Evolutionary conservation across 2,888 invertebrate species (phyloP).

Genomic region (Nomada fucata): DNA sequence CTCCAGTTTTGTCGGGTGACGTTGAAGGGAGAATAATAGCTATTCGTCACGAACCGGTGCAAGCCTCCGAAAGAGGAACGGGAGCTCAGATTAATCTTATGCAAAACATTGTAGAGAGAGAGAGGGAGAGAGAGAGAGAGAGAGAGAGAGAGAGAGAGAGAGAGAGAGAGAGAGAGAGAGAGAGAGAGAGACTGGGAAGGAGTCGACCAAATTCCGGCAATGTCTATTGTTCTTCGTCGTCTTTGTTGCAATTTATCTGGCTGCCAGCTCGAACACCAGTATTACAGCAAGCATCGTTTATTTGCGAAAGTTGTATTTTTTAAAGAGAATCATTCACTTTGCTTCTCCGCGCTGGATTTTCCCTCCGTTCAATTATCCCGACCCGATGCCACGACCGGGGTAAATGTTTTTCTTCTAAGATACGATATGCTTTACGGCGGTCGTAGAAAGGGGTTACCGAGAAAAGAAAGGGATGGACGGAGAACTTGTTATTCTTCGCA

Average conservation of each 20-base stretch:
- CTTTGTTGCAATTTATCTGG: not conserved
- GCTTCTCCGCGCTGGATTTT: too few relatives aligned
- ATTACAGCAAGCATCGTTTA: not conserved
- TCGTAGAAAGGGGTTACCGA: constrained; percentile 1
- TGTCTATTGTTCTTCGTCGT: not conserved
- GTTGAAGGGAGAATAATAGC: constrained; percentile 64
- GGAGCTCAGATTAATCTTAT: constrained; percentile 56
- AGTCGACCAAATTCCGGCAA: not conserved
- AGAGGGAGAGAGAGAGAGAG: too few relatives aligned
- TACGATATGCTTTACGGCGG: constrained; percentile 26
- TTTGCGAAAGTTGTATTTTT: not conserved
- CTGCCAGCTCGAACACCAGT: not conserved
- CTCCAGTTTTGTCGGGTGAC: constrained; percentile 53
- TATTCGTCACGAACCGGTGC: constrained; percentile 58
- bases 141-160: too few relatives aligned
- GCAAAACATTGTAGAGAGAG: constrained; percentile 29
- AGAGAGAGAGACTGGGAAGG: not conserved
- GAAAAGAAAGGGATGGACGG: constrained; percentile 8
- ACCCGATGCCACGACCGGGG: not conserved
- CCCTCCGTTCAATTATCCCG: constrained; percentile 2
- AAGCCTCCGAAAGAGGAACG: constrained; percentile 47
- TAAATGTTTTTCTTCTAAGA: constrained; percentile 21
- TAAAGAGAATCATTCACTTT: too few relatives aligned
- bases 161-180: too few relatives aligned
- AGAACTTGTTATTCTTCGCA: constrained; percentile 48